Evolutionary conservation across 2,888 invertebrate genomes (phyloP), one percentile per base, ranked within the genome.

Genomic region (Plusia festucae): DNA sequence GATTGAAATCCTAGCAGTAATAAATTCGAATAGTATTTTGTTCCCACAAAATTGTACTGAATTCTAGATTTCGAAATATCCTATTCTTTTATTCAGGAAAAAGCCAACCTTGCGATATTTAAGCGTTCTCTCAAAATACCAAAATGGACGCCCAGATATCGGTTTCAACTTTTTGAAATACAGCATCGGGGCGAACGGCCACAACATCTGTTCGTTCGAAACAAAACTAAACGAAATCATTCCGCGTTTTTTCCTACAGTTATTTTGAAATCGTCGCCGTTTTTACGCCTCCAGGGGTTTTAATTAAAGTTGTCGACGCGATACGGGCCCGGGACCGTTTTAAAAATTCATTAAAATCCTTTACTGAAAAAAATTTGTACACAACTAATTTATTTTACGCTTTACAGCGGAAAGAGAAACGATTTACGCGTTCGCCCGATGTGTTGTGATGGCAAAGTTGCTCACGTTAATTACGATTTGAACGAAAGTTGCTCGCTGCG

Each of bases 271-370:
- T 86, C 83, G 88, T 87, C 87, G 88, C 77, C 83, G 79, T 89
- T 90, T 86, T 87, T 87, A 85, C 86, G 88, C 83, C 83, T 79
- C 84, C 84, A 82, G 86, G 85, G 84, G 73, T 90, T 91, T 91
- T 91, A 91, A 91, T 91, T 91, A 91, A 91, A 91, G 84, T 90
- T 90, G 87, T 89, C 85, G 85, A 82, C 79, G 76, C 79, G 83
- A 86, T 86, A 86, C 85, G 82, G 81, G 76, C 68, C 82, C 81
- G 81, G 79, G 69, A 81, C 80, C 85, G 81, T 85, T 90, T 89
- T 85, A 90, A 90, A 91, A 91, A 90, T 89, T 90, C 87, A 91
- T 90, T 90, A 85, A 86, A 89, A 84, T 85, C 86, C 82, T 88
- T 88, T 84, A 83, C 80, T 81, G 76, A 73, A 76, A 84, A 85